These are phyloP conservation scores for Allenopithecus nigroviridis DNA, from an alignment of 2,797 vertebrate genomes.

Conservation along the genomic window DNA sequence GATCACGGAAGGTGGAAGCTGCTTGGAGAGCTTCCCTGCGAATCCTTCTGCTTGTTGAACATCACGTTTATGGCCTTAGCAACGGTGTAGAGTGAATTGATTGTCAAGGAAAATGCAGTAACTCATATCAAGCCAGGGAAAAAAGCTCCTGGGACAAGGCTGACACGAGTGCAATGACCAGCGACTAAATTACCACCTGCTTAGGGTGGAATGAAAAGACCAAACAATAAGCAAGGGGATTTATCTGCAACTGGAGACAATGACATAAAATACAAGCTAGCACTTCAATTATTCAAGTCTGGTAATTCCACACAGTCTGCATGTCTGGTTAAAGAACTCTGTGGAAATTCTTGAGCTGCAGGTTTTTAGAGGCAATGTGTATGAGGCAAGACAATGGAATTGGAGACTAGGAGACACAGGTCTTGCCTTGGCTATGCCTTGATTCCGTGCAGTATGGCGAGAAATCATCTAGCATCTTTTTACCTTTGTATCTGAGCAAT, in stretches of 20 bases:
- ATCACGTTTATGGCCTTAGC: not conserved
- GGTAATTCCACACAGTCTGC: not conserved
- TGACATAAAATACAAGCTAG: constrained; percentile 32
- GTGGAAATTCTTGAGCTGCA: not conserved
- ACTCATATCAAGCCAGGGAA: not conserved
- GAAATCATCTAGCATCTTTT: not conserved
- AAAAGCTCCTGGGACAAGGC: not conserved
- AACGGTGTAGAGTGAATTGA: not conserved
- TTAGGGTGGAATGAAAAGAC: not conserved
- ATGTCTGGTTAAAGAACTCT: constrained; percentile 15
- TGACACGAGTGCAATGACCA: not conserved
- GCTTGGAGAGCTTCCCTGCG: not conserved
- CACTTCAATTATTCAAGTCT: constrained; percentile 28
- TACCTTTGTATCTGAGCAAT: not conserved
- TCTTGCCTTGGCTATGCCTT: not conserved
- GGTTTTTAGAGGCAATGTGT: not conserved
- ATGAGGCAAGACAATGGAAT: not conserved
- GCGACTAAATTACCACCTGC: constrained; percentile 8
- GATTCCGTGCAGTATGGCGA: not conserved
- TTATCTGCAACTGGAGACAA: constrained; percentile 19
- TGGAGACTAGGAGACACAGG: not conserved
- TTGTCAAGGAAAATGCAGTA: constrained; percentile 16
- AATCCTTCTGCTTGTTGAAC: not conserved
- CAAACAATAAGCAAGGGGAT: not conserved
- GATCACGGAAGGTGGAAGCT: not conserved